Evolutionary conservation across 2,113 vertebrate species (phyloP).

Genomic region (Synodontis membranacea): DNA sequence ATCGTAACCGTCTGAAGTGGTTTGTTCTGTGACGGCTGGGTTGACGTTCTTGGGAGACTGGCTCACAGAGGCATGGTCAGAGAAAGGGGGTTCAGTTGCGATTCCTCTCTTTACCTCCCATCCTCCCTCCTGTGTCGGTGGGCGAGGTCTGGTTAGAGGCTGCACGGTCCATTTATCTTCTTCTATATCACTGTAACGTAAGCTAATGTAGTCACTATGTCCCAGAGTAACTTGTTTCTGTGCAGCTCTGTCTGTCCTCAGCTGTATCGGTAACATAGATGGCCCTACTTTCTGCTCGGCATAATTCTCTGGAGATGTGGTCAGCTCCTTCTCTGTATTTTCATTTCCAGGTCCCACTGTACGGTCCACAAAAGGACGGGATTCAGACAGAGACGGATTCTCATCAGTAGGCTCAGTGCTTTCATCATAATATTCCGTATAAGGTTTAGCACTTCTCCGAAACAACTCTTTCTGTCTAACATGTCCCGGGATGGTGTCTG

Average conservation of each 20-base stretch:
- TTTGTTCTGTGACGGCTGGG: neutral
- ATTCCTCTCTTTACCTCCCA: neutral
- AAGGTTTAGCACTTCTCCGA: neutral
- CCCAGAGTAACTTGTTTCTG: slow-evolving; percentile 15
- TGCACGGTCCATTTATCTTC: slow-evolving; percentile 2
- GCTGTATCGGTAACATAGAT: neutral
- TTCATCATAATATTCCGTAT: slow-evolving; percentile 2
- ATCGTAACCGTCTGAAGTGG: neutral
- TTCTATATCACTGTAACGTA: slow-evolving; percentile 20
- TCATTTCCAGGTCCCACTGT: slow-evolving; percentile 18
- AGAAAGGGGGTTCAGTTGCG: slow-evolving; percentile 2
- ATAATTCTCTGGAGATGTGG: neutral
- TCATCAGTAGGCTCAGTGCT: slow-evolving; percentile 9
- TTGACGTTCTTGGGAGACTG: slow-evolving; percentile 17
- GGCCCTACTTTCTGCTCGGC: slow-evolving; percentile 10
- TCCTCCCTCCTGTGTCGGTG: neutral
- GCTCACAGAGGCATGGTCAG: neutral
- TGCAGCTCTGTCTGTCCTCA: slow-evolving; percentile 7
- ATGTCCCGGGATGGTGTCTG: slow-evolving; percentile 41
- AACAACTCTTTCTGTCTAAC: slow-evolving; percentile 33
- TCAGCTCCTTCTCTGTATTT: neutral
- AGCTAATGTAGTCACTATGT: slow-evolving; percentile 6
- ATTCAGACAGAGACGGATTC: slow-evolving; percentile 24
- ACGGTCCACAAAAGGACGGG: neutral
- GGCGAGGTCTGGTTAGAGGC: neutral